Base-by-base conservation (phyloP, 2,888 invertebrate genomes). In the Liodrosophila aerea region DNA sequence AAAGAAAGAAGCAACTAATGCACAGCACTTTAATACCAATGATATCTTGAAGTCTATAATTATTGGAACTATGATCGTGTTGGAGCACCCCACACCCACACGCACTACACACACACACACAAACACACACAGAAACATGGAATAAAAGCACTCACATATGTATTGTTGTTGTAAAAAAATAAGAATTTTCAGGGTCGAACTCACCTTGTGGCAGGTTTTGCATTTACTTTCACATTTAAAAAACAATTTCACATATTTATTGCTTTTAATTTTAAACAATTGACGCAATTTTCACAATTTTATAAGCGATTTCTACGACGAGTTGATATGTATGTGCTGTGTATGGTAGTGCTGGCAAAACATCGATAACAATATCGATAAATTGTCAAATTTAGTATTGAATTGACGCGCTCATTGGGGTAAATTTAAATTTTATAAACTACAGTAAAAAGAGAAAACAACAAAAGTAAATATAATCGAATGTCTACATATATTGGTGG, bases 171-270 rank as follows among this genome's bases (percentile, higher is more conserved):
- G n/a, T 33, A 4, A 9, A 43, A 51, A 59, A 47, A 2, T 30
- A 11, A 4, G n/a, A 4, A 4, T 4, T 15, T 39, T 46, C 1
- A 15, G 9, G 0, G 13, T 4, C 2, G 16, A 58, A 73, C 86
- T 85, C 62, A 81, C 84, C 76, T 62, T 50, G 72, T 58, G 5
- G 60, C 40, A 53, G 39, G 46, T 34, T 50, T 15, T 36, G 30
- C 40, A 40, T 33, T 45, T 36, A 47, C 43, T 56, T 29, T 7
- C 45, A 7, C 15, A 39, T 49, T 46, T 50, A 61, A 44, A 50
- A 34, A 9, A 1, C 43, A 49, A 39, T 53, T 43, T 81, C 62
- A 83, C 86, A 81, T 85, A 53, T 50, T 80, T 76, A 64, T 40
- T 49, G 40, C 16, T 33, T 51, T 44, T 58, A 16, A 50, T 49